Conservation (phyloP, 2,113 vertebrate species). For the Tiliqua scincoides region DNA sequence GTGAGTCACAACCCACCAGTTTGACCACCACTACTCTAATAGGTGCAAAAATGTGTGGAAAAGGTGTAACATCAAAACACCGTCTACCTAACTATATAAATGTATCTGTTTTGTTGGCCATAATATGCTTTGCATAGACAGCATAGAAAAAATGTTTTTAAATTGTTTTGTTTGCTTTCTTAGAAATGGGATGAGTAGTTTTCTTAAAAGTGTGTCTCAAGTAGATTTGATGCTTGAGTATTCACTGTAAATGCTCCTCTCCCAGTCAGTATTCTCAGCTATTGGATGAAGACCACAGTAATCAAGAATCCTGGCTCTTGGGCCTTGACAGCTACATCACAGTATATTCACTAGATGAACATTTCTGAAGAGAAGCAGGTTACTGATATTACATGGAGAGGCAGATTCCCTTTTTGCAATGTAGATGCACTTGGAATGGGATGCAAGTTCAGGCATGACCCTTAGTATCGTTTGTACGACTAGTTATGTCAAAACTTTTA, state of each 20-base stretch:
- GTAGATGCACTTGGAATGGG: conserved; percentile 51
- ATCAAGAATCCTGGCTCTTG: not conserved
- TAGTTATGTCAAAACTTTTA: conserved; percentile 25
- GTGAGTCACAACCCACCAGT: no score
- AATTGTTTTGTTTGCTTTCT: not conserved
- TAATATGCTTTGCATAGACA: not conserved
- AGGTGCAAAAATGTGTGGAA: not conserved
- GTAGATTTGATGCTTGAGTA: not conserved
- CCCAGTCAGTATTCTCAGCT: not conserved
- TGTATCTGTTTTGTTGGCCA: not conserved
- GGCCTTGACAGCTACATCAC: conserved; percentile 16
- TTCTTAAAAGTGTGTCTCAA: not conserved
- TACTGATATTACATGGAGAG: conserved; percentile 20
- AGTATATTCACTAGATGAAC: conserved; percentile 5
- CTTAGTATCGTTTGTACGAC: conserved; percentile 32
- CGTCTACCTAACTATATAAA: not conserved
- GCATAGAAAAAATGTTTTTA: not conserved
- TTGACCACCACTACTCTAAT: no score
- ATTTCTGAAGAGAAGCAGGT: conserved; percentile 3
- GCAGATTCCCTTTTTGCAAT: conserved; percentile 44
- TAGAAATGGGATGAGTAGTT: not conserved
- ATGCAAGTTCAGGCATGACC: conserved; percentile 42
- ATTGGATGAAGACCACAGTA: not conserved
- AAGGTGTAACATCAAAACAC: not conserved
- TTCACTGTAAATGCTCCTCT: not conserved